A percentile compares a stretch with the other conserved stretches of the same genome.
Evolutionary conservation across 2,888 invertebrate species (phyloP).

Genomic region (Eristalis intricaria): DNA sequence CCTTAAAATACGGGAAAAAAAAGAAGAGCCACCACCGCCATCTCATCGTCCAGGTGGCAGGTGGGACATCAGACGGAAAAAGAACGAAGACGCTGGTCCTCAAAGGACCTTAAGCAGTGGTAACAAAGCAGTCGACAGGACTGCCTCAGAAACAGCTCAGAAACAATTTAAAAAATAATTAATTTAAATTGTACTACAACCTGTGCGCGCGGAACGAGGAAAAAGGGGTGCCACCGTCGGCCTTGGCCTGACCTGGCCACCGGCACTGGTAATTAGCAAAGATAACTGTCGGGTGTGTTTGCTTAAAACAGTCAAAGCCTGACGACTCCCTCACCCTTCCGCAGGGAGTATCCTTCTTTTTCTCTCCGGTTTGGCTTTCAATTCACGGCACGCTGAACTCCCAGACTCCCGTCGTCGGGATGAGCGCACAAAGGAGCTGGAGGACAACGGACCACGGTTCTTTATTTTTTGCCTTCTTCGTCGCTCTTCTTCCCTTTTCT

Average conservation of each 20-base stretch:
- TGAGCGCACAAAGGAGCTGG: not conserved
- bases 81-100: not conserved
- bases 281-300: conserved; percentile 36
- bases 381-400: not conserved
- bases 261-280: conserved; percentile 32
- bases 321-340: not conserved
- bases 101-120: not conserved
- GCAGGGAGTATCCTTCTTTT: not conserved
- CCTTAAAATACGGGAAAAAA: conserved; percentile 4
- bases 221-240: not conserved
- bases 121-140: conserved; percentile 4
- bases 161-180: conserved; percentile 42
- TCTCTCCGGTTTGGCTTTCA: not conserved
- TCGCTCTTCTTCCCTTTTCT: too few species aligned
- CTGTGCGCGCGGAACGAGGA: not conserved
- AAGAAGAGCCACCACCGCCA: not conserved
- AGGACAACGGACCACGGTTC: not conserved
- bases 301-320: conserved; percentile 20
- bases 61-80: not conserved
- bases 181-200: conserved; percentile 39
- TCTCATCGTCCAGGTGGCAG: not conserved
- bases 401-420: not conserved
- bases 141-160: conserved; percentile 12
- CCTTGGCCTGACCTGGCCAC: not conserved
- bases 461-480: not conserved